Evolutionary conservation across 1,140 invertebrate genomes (phyloP).

Genomic region (Leptopilina boulardi): DNA sequence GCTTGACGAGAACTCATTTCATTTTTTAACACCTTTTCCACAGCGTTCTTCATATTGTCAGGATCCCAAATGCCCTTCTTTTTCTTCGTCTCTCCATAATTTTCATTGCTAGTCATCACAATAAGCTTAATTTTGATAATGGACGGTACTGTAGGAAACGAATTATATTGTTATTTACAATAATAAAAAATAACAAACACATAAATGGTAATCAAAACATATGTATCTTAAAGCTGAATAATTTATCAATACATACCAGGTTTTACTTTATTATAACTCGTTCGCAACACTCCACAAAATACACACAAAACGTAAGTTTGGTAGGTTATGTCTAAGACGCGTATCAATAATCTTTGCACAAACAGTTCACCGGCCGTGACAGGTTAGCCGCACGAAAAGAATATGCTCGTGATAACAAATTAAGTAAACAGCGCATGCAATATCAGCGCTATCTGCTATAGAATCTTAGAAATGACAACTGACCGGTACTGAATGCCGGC

Average conservation of each 20-base stretch:
- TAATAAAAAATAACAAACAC: background rate
- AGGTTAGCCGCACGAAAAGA: background rate
- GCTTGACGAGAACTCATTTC: background rate
- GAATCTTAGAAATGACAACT: background rate
- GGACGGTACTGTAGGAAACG: background rate
- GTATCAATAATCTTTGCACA: background rate
- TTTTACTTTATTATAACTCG: background rate
- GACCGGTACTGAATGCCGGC: background rate
- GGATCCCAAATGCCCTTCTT: no score
- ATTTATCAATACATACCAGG: constrained; percentile 6
- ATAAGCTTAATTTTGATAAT: background rate
- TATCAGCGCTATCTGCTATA: background rate
- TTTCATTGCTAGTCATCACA: no score
- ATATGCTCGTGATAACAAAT: background rate
- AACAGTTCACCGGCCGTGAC: background rate
- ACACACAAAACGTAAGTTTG: no score
- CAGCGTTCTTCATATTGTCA: no score
- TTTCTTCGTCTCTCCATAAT: no score
- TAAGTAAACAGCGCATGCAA: background rate
- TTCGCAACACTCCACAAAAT: background rate
- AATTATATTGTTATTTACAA: constrained; percentile 1
- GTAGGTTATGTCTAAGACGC: background rate
- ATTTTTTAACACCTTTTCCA: no score
- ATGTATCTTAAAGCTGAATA: background rate
- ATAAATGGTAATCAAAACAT: background rate